Evolutionary conservation across 2,113 vertebrate species (phyloP).

Genomic region (Prunella himalayana): DNA sequence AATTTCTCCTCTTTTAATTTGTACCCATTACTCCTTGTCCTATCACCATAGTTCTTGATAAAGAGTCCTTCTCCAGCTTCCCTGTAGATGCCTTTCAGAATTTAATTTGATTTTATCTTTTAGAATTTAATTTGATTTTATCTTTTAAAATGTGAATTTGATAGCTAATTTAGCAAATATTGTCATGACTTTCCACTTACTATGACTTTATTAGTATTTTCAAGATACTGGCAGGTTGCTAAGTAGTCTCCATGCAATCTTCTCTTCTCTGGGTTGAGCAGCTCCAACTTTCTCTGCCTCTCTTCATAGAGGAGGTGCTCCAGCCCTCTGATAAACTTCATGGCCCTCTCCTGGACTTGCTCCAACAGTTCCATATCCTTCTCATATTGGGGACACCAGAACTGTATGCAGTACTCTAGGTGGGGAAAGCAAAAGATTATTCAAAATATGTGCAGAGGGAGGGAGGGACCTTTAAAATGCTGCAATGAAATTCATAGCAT

Average conservation of each 20-base stretch:
- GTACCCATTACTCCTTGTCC: not conserved
- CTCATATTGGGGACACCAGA: not conserved
- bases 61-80: not conserved
- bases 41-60: not conserved
- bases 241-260: not conserved
- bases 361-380: not conserved
- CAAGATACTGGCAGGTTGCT: not conserved
- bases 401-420: not conserved
- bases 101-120: not conserved
- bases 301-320: rapidly evolving
- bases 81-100: not conserved
- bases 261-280: not conserved
- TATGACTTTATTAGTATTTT: not conserved
- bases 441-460: not conserved
- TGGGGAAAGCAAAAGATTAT: not conserved
- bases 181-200: not conserved
- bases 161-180: not conserved
- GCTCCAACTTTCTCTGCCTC: not conserved
- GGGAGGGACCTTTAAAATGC: not conserved
- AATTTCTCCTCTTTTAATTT: not conserved
- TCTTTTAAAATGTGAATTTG: not conserved
- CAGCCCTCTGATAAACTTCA: not conserved
- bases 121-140: not conserved
- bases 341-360: not conserved
- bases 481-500: not conserved